Conservation (phyloP, 2,113 vertebrate genomes). For the Rhea pennata region DNA sequence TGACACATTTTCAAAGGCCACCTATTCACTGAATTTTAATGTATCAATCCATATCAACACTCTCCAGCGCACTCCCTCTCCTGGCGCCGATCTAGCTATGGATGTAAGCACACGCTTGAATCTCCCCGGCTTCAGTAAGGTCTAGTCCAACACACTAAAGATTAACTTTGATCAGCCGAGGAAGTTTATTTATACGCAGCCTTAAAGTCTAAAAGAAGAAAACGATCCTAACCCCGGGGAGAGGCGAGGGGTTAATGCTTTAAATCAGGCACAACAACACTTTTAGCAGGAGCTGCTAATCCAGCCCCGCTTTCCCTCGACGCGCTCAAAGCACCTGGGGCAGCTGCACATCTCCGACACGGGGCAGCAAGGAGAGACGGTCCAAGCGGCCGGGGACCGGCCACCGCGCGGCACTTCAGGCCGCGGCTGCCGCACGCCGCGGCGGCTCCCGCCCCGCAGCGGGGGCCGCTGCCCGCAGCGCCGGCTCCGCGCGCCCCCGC, state of each 20-base stretch:
- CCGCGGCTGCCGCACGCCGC: too few species aligned
- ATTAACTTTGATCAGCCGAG: neutral
- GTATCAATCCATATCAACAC: neutral
- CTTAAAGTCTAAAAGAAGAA: neutral
- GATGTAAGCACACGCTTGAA: neutral
- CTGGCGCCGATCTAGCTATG: neutral
- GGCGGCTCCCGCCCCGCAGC: too few species aligned
- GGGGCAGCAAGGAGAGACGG: neutral
- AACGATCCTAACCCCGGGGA: fast-evolving
- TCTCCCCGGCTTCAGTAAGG: neutral
- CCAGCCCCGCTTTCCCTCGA: neutral
- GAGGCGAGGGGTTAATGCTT: neutral
- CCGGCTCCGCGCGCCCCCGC: too few species aligned
- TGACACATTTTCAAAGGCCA: neutral
- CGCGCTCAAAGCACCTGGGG: neutral
- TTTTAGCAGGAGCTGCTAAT: neutral
- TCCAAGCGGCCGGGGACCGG: neutral
- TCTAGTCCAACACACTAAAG: neutral
- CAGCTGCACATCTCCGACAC: neutral
- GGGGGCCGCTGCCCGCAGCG: too few species aligned
- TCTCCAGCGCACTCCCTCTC: neutral
- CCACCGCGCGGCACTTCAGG: neutral
- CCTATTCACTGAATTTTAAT: neutral
- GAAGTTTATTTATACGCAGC: neutral
- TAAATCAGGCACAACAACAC: neutral